Percentiles rank a stretch among this genome's conserved stretches.
Conservation (phyloP, 2,797 vertebrate species). For the Halcyon chelicuti region DNA sequence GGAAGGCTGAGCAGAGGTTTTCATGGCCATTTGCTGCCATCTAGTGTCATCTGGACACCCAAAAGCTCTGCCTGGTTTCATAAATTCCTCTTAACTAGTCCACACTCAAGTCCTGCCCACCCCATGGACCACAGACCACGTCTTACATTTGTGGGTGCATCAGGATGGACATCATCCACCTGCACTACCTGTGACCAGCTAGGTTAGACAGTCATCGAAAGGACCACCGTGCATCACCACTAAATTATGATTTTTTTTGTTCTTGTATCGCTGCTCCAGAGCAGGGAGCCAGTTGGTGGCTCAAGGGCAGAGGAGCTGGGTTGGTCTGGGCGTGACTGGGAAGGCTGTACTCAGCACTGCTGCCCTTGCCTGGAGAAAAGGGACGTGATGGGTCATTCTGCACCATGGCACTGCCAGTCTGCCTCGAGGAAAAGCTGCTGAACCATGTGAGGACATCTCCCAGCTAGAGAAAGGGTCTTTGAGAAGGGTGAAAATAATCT, state of each 20-base stretch:
- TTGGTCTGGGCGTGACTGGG: not conserved
- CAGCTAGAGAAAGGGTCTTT: not conserved
- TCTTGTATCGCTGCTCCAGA: not conserved
- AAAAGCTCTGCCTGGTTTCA: rapidly evolving
- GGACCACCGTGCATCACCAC: too few species aligned
- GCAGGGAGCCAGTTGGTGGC: not conserved
- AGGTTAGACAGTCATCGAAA: not conserved
- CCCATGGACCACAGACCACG: too few species aligned
- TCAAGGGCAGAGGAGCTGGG: not conserved
- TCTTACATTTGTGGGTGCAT: not conserved
- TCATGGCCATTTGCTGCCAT: constrained; percentile 13
- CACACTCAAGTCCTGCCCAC: rapidly evolving
- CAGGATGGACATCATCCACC: not conserved
- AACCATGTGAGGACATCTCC: not conserved
- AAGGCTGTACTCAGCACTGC: not conserved
- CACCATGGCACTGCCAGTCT: not conserved
- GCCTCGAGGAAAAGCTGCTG: not conserved
- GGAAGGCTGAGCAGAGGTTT: rapidly evolving
- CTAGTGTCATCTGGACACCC: not conserved
- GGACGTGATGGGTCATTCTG: not conserved
- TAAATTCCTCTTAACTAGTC: not conserved
- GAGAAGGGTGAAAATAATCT: not conserved
- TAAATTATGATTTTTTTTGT: too few species aligned
- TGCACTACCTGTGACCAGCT: not conserved
- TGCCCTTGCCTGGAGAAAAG: not conserved